These are phyloP conservation scores for Setipinna tenuifilis DNA, from an alignment of 2,797 vertebrate species.

Conservation along the genomic window DNA sequence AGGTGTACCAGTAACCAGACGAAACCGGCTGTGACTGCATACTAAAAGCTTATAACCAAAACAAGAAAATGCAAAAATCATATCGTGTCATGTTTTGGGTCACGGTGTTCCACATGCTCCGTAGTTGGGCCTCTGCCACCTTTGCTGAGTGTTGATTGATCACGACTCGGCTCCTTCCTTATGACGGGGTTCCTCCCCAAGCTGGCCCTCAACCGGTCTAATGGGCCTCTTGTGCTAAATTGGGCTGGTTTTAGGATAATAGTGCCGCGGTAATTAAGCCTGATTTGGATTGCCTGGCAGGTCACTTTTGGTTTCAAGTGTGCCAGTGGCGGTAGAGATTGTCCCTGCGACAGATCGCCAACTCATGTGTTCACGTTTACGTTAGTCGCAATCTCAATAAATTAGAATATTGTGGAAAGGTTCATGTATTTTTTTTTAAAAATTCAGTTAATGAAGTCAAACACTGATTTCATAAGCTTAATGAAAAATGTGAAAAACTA, in stretches of 20 bases:
- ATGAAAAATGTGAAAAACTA: too few species aligned
- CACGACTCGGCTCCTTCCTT: slow-evolving; percentile 63
- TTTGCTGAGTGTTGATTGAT: slow-evolving; percentile 48
- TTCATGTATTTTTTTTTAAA: too few species aligned
- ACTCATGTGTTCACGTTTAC: slow-evolving; percentile 36
- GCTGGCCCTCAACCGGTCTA: slow-evolving; percentile 28
- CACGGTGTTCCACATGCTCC: neutral
- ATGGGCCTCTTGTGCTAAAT: slow-evolving; percentile 64
- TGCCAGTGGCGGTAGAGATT: neutral
- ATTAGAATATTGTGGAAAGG: too few species aligned
- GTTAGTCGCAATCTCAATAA: too few species aligned
- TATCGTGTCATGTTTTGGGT: neutral
- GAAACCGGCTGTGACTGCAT: too few species aligned
- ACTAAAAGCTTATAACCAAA: too few species aligned
- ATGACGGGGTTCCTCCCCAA: slow-evolving; percentile 33
- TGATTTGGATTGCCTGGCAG: slow-evolving; percentile 43
- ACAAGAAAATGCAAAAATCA: neutral
- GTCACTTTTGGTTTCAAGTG: slow-evolving; percentile 30
- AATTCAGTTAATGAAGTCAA: too few species aligned
- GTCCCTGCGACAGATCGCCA: neutral
- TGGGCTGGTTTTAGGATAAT: slow-evolving; percentile 48
- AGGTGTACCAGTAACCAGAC: too few species aligned
- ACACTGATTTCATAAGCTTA: too few species aligned
- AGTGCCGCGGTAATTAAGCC: slow-evolving; percentile 55
- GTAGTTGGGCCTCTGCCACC: neutral